phyloP scores from a whole-genome alignment of 2,797 vertebrate species.

The Sebastolobus alascanus region DNA sequence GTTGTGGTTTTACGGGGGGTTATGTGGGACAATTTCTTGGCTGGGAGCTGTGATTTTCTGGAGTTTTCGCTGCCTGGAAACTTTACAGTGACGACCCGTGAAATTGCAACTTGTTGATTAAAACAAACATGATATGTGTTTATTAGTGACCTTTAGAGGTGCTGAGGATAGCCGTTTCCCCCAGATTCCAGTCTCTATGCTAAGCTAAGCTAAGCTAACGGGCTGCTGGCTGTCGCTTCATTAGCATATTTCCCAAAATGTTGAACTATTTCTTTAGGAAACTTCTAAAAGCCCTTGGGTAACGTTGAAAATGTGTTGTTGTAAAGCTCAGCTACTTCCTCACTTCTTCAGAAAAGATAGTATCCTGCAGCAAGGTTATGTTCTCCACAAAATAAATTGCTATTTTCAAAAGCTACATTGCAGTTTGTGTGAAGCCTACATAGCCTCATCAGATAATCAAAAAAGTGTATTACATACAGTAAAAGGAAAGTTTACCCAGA shows the following conservation, averaged over 20 bases:
- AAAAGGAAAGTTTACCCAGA: conserved; percentile 2
- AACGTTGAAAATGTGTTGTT: neutral
- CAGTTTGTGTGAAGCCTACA: conserved; percentile 9
- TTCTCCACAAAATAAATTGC: neutral
- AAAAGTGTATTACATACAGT: neutral
- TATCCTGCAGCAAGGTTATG: neutral
- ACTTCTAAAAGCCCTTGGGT: neutral
- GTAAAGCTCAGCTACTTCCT: neutral
- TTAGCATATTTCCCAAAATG: neutral
- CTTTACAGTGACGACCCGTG: neutral
- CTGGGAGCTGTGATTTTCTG: neutral
- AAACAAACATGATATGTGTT: neutral
- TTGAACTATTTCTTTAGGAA: neutral
- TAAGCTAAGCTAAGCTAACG: neutral
- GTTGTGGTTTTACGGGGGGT: neutral
- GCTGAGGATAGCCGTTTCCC: neutral
- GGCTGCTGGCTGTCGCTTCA: neutral
- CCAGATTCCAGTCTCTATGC: neutral
- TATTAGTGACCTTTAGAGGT: neutral
- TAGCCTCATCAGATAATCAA: conserved; percentile 3
- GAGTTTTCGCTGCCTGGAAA: neutral
- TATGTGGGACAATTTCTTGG: neutral
- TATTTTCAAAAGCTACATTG: neutral
- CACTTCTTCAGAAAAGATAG: neutral
- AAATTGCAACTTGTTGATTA: neutral